These are phyloP conservation scores for Xestoiulus laeticollis DNA, from an alignment of 2,888 invertebrate species.

Conservation along the genomic window DNA sequence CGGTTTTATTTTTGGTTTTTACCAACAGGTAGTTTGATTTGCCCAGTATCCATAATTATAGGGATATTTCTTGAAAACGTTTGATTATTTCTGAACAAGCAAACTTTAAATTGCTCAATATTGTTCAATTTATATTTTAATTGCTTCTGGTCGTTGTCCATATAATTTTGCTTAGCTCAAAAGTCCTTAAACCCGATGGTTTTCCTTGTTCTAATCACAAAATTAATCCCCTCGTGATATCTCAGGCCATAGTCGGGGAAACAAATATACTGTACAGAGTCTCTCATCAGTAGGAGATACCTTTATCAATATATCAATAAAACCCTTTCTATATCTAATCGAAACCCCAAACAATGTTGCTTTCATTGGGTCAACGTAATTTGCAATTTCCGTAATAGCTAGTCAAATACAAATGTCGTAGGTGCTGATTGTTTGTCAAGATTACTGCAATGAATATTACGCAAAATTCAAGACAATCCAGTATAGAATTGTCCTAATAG, in stretches of 20 bases:
- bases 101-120: neutral
- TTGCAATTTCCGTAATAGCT: neutral
- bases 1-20: neutral
- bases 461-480: neutral
- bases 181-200: too few species aligned
- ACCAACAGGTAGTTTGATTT: too few species aligned
- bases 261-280: too few species aligned
- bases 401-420: neutral
- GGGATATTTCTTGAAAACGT: neutral
- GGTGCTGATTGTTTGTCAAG: neutral
- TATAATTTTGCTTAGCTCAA: too few species aligned
- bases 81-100: neutral
- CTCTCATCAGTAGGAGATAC: too few species aligned
- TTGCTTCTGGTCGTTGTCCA: too few species aligned
- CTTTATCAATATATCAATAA: too few species aligned
- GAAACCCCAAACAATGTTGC: neutral
- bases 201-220: too few species aligned
- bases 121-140: too few species aligned
- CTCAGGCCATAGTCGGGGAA: too few species aligned
- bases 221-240: too few species aligned
- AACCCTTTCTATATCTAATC: neutral
- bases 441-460: neutral
- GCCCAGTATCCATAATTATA: neutral
- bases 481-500: neutral
- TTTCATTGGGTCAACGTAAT: neutral